A percentile compares a stretch with the other conserved stretches of the same genome.
Conservation (phyloP, 2,888 invertebrate species). For the Flexamia atlantica region DNA sequence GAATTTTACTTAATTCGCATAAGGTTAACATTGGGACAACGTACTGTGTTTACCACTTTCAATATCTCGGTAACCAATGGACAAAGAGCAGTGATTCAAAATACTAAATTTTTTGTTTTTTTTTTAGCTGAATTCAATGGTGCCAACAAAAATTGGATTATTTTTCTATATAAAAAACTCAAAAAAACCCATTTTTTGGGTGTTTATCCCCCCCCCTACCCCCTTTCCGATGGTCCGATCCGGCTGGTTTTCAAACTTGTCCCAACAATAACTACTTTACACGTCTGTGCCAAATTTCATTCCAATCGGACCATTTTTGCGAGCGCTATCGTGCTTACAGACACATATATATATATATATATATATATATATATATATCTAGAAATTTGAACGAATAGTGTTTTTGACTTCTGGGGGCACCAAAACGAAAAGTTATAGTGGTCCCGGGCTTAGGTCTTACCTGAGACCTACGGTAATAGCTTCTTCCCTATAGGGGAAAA, state of each 20-base stretch:
- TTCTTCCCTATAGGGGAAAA: background rate
- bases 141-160: background rate
- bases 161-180: background rate
- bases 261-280: background rate
- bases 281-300: background rate
- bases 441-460: background rate
- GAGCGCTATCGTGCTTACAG: background rate
- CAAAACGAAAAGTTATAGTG: background rate
- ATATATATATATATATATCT: background rate
- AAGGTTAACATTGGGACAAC: background rate
- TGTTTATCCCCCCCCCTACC: background rate
- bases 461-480: background rate
- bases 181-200: background rate
- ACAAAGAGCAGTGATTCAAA: background rate
- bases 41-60: no score
- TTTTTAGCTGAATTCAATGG: background rate
- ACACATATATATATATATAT: conserved; percentile 5
- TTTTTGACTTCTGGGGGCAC: background rate
- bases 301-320: background rate
- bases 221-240: background rate
- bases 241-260: background rate
- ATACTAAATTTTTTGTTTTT: background rate
- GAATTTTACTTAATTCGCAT: background rate
- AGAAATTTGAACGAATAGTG: background rate
- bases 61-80: background rate